phyloP scores from a whole-genome alignment of 2,888 invertebrate genomes.

The Lasioglossum villosulum region DNA sequence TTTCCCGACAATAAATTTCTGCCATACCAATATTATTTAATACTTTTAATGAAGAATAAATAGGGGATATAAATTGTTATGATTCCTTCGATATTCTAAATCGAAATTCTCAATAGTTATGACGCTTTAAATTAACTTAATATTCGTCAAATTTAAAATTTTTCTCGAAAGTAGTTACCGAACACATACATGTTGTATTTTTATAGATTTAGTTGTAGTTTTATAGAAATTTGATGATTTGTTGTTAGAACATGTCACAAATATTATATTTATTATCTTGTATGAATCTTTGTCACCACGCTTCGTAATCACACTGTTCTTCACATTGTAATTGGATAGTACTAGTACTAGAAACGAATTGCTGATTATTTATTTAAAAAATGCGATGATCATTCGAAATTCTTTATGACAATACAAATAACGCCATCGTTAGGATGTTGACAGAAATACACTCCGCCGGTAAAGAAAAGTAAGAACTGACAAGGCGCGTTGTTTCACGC shows the following conservation, averaged over 20 bases:
- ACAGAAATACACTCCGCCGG: slow-evolving; percentile 32
- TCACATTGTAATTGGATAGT: background rate
- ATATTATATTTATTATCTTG: background rate
- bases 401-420: slow-evolving; percentile 29
- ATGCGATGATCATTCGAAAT: slow-evolving; percentile 20
- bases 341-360: background rate
- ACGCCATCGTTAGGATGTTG: slow-evolving; percentile 51
- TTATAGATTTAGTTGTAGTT: background rate
- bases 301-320: background rate
- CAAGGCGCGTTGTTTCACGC: background rate
- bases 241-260: background rate
- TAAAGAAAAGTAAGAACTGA: slow-evolving; percentile 32
- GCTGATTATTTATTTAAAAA: background rate
- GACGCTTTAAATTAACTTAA: background rate
- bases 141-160: background rate
- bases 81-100: background rate
- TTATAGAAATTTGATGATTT: background rate
- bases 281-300: background rate
- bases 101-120: background rate
- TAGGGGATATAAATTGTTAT: background rate
- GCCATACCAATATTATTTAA: background rate
- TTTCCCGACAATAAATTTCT: background rate
- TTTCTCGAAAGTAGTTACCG: background rate
- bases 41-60: background rate
- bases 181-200: background rate